Evolutionary conservation across 2,888 invertebrate species (phyloP).

Genomic region (Pycnomerus fuliginosus): DNA sequence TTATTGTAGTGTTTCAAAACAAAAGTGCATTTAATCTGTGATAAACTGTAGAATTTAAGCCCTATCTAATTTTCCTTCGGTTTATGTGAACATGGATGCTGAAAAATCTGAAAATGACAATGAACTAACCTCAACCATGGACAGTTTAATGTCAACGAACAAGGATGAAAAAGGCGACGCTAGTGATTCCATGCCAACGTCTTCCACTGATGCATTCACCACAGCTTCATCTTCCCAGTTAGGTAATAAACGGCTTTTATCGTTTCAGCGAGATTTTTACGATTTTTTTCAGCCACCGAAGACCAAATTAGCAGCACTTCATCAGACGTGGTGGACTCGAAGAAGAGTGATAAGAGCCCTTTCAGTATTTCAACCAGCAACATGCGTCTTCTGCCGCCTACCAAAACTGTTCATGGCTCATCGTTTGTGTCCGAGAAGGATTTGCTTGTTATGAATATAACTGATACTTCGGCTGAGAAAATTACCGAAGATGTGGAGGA

Average conservation of each 20-base stretch:
- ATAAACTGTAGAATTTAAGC: no score
- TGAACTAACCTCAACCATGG: conserved; percentile 47
- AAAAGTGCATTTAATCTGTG: no score
- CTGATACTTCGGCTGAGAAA: conserved; percentile 38
- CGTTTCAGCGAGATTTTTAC: conserved; percentile 13
- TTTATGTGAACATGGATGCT: no score
- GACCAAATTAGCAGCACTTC: conserved; percentile 51
- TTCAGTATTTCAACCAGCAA: conserved; percentile 3
- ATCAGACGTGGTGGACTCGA: conserved; percentile 30
- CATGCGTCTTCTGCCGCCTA: conserved; percentile 1
- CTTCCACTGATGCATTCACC: conserved; percentile 45
- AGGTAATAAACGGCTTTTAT: conserved; percentile 1
- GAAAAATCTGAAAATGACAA: conserved; percentile 31
- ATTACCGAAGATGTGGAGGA: conserved; percentile 52
- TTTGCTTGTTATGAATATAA: conserved; percentile 41
- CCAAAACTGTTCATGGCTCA: conserved; percentile 5
- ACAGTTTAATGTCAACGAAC: conserved; percentile 41
- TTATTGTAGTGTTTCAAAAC: no score
- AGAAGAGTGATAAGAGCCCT: conserved; percentile 6
- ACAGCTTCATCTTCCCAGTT: conserved; percentile 21
- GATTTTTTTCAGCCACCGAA: conserved; percentile 36
- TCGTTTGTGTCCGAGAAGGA: conserved; percentile 31
- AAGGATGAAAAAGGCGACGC: conserved; percentile 44
- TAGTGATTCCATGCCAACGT: conserved; percentile 47
- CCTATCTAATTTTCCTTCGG: no score